Evolutionary conservation across 2,113 vertebrate species (phyloP), one percentile per base, ranked within the genome.

Genomic region (Rissa tridactyla): DNA sequence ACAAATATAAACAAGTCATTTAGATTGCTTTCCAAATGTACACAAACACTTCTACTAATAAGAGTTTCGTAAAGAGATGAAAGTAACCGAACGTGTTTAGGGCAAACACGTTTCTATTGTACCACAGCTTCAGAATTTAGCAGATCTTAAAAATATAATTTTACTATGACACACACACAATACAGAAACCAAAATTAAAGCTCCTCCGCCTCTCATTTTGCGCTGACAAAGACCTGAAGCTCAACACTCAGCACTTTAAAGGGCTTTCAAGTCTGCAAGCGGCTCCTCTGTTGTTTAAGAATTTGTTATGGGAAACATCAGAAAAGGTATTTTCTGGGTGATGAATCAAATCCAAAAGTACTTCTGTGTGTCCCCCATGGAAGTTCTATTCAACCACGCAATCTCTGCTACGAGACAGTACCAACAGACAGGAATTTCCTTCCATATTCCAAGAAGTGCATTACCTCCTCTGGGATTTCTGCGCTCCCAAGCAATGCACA

Each of bases 171-270:
- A 94, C 40, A 90, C n/a, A 70, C 85, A 75, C 49, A 70, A 85
- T 72, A 14, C 17, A 96, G 92, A 96, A 94, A 95, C 89, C 81
- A 91, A 89, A 96, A 92, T 89, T 47, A 96, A 95, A 94, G 78
- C 75, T 38, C 66, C 96, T 90, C 90, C 58, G 1, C 96, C 94
- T 87, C 93, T 94, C 70, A 46, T 87, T 94, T 91, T 85, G 78
- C 0, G 26, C 91, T 94, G 94, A 93, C 95, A 95, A 95, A 97
- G 88, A 91, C 81, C 62, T 22, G 46, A 96, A 95, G 92, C 95
- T 97, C 92, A 94, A 86, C 49, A 70, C 91, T 96, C 95, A 95
- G 94, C 96, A 93, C 64, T 96, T 97, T 94, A 49, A 91, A 96
- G 40, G 20, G 46, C 86, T 95, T 96, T 92, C 85, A 96, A 91